A percentile compares a stretch with the other conserved stretches of the same genome.
Evolutionary conservation across 2,113 vertebrate species (phyloP).

Genomic region (Pristiophorus japonicus): DNA sequence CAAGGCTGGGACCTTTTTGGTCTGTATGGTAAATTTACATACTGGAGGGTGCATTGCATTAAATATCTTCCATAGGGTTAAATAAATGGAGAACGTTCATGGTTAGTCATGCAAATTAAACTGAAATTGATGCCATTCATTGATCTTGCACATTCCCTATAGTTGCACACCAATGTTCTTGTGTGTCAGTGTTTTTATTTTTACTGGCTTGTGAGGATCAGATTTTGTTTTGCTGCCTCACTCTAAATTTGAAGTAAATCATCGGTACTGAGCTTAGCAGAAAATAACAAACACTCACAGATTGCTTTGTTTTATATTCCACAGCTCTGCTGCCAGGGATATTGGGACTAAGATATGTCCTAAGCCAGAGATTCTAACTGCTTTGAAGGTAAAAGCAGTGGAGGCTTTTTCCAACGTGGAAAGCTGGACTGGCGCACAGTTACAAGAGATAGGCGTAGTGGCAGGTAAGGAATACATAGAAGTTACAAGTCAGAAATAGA

Average conservation of each 20-base stretch:
- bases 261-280: neutral
- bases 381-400: slow-evolving; percentile 10
- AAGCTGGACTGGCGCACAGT: neutral
- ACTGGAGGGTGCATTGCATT: neutral
- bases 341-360: neutral
- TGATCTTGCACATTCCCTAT: neutral
- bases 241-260: neutral
- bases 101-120: neutral
- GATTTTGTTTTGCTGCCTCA: neutral
- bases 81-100: neutral
- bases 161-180: neutral
- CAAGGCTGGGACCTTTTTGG: no score
- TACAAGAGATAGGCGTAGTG: neutral
- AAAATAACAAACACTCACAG: neutral
- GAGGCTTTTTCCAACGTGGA: neutral
- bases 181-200: neutral
- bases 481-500: neutral
- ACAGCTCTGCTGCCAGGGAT: neutral
- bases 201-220: neutral
- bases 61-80: neutral
- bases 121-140: neutral
- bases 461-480: neutral
- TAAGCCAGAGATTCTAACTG: neutral
- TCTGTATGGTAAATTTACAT: neutral
- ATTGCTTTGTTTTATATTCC: neutral